Percentiles rank a stretch among this genome's conserved stretches.
These are phyloP conservation scores for Synanthedon vespiformis DNA, from an alignment of 2,888 invertebrate species.

Conservation along the genomic window DNA sequence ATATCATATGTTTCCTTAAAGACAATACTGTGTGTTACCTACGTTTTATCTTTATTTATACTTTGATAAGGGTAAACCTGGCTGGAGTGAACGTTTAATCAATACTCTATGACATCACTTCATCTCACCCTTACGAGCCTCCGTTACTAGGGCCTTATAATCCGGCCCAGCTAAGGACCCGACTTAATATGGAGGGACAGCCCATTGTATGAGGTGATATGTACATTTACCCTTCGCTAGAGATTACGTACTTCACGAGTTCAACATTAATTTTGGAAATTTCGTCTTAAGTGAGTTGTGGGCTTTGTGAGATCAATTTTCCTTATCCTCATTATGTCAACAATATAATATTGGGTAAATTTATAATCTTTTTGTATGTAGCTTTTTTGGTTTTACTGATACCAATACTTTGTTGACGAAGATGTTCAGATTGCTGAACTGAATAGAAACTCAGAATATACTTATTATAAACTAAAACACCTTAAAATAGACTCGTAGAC, in stretches of 20 bases:
- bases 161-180: conserved; percentile 28
- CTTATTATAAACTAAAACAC: too few relatives aligned
- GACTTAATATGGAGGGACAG: conserved; percentile 55
- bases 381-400: too few relatives aligned
- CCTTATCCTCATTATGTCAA: conserved; percentile 4
- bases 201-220: conserved; percentile 51
- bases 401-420: too few relatives aligned
- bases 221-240: conserved; percentile 39
- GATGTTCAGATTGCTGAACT: too few relatives aligned
- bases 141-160: conserved; percentile 37
- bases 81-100: neutral
- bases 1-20: too few relatives aligned
- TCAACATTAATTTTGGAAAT: conserved; percentile 50
- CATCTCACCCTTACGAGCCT: conserved; percentile 10
- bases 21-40: too few relatives aligned
- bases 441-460: too few relatives aligned
- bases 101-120: conserved; percentile 1
- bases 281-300: conserved; percentile 23
- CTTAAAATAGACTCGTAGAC: too few relatives aligned
- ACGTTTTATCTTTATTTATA: neutral
- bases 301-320: conserved; percentile 11
- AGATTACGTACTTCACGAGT: conserved; percentile 45
- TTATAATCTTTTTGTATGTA: too few relatives aligned
- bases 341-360: neutral
- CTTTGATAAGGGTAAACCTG: neutral